Base-by-base conservation (phyloP, 2,888 invertebrate species). In the Plagodis pulveraria region DNA sequence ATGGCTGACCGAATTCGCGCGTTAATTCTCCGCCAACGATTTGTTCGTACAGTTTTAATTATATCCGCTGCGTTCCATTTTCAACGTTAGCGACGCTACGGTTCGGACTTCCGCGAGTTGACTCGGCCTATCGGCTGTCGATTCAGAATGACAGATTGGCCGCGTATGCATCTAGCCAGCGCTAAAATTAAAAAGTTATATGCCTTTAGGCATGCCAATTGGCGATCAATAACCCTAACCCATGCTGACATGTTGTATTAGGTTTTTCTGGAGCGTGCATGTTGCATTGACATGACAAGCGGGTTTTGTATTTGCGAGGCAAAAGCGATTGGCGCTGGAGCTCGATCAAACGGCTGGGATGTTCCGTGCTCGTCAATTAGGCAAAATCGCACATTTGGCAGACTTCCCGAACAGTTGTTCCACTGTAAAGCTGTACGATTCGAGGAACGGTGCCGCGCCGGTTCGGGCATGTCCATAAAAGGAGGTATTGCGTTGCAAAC, bases 31-130 rank as follows among this genome's bases (percentile, higher is more conserved):
- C 81, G 84, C 84, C 84, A 80, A 74, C 81, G 83, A 86, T 86
- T 87, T 84, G 85, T 85, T 79, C 80, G 86, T 78, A 80, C 78
- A 75, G 86, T 87, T 89, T 88, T 91, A 91, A 90, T 90, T 90
- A 91, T 91, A 91, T 84, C 89, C 89, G 87, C 88, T 85, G 86
- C 77, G 90, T 85, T 87, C 91, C 89, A 90, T 91, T 91, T 91
- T 89, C 85, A 80, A 78, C 8, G 34, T 46, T 77, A 80, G 78
- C 81, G 78, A 76, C 83, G 81, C 78, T 35, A 80, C 79, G 5
- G 45, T 34, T 34, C 45, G 77, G 69, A 83, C 90, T 89, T 90
- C 90, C 91, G 90, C 76, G 81, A 84, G 74, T 72, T 76, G 76
- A 73, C 72, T 69, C 76, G 77, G 73, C 76, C 78, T 74, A 86